These are phyloP conservation scores for Limnephilus marmoratus DNA, from an alignment of 2,888 invertebrate species.

Conservation along the genomic window DNA sequence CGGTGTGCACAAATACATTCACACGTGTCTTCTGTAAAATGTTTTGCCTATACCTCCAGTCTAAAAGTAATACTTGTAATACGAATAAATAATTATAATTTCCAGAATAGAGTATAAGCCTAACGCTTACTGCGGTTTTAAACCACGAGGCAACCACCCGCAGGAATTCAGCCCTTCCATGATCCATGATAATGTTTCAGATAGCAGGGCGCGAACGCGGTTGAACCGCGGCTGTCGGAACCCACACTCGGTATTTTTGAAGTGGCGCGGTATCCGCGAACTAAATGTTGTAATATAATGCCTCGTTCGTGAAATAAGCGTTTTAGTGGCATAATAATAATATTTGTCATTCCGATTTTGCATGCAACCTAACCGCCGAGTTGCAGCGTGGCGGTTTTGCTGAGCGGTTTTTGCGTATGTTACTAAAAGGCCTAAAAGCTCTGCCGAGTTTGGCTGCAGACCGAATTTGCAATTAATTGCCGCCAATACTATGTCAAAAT, in stretches of 20 bases:
- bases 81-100: background rate
- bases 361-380: background rate
- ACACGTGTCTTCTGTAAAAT: too few relatives aligned
- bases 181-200: background rate
- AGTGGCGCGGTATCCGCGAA: background rate
- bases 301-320: background rate
- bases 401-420: background rate
- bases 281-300: background rate
- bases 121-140: background rate
- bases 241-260: background rate
- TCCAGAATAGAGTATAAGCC: background rate
- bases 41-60: background rate
- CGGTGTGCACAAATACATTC: too few relatives aligned
- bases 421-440: background rate
- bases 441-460: background rate
- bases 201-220: background rate
- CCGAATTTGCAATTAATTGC: background rate
- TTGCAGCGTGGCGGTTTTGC: background rate
- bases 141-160: background rate
- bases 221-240: background rate
- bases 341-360: background rate
- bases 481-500: background rate
- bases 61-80: background rate
- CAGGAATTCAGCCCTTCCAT: background rate
- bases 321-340: background rate